Conservation (phyloP, 2,888 invertebrate genomes). For the Crossocerus cetratus region DNA sequence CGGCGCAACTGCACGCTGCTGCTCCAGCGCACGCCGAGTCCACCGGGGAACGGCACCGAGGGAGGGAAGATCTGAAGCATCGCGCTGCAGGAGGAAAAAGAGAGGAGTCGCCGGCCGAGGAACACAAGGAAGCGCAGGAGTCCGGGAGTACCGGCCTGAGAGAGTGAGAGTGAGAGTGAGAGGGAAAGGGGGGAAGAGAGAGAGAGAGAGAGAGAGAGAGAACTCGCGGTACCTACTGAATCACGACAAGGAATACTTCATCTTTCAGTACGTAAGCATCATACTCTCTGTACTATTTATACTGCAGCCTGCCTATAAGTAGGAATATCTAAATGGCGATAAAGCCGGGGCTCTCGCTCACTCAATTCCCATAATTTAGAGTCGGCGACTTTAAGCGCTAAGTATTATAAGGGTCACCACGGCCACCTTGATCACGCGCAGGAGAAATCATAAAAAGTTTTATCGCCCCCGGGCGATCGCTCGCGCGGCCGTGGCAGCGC, state of each 20-base stretch:
- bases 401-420: background rate
- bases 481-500: background rate
- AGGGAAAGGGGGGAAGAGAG: no score
- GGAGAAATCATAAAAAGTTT: constrained; percentile 3
- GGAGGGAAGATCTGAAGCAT: constrained; percentile 27
- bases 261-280: constrained; percentile 15
- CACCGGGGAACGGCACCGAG: background rate
- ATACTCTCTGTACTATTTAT: constrained; percentile 10
- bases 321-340: no score
- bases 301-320: no score
- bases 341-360: no score
- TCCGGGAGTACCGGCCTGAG: no score
- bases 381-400: no score
- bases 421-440: constrained; percentile 10
- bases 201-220: constrained; percentile 2
- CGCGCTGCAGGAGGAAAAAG: constrained; percentile 9
- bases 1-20: background rate
- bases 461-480: background rate
- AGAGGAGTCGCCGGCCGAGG: background rate
- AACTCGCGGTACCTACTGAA: constrained; percentile 1
- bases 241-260: constrained; percentile 34
- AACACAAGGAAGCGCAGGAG: constrained; percentile 4
- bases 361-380: no score
- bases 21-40: constrained; percentile 25
- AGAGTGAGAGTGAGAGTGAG: constrained; percentile 10